Base-by-base conservation (phyloP, 2,113 vertebrate genomes). In the Tyto alba region DNA sequence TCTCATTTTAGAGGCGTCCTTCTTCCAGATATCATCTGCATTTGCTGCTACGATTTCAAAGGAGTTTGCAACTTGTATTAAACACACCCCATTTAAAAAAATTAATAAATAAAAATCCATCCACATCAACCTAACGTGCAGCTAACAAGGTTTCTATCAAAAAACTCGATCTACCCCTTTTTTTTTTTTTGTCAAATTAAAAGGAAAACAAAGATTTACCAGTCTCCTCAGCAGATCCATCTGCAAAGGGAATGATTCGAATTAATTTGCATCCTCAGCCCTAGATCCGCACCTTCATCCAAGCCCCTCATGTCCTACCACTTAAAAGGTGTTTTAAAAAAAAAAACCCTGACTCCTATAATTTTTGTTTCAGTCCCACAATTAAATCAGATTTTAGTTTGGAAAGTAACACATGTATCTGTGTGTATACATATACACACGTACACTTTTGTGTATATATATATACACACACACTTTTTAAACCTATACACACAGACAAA, bases 81-180 rank as follows among this genome's bases (percentile, higher is more conserved):
- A 63, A 9, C 29, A 20, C 29, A 13, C 29, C 5, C 25, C 13
- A 10, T 19, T 36, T 41, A 16, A 59, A 19, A 55, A 12, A 7
- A 15, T n/a, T n/a, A 23, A 32, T 8, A 30, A 32, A 43, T 18
- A 45, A 26, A 10, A 41, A 20, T 10, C 21, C 59, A 34, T 13
- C 38, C 18, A 3, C 30, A 10, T 27, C 23, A n/a, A n/a, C n/a
- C n/a, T n/a, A n/a, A n/a, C n/a, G 0, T 1, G 36, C 17, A 4
- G 7, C 7, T 11, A 9, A 26, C 59, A 19, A n/a, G 17, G 21
- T 52, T 34, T 21, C 1, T 5, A 7, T 1, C 41, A 1, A n/a
- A 13, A 11, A 19, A 32, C n/a, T 4, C 1, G 5, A 19, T 1
- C 45, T 36, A 3, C 5, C 29, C 75, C 29, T 32, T 32, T 52